These are phyloP conservation scores for Oncorhynchus nerka DNA, from an alignment of 2,113 vertebrate species.

Conservation along the genomic window DNA sequence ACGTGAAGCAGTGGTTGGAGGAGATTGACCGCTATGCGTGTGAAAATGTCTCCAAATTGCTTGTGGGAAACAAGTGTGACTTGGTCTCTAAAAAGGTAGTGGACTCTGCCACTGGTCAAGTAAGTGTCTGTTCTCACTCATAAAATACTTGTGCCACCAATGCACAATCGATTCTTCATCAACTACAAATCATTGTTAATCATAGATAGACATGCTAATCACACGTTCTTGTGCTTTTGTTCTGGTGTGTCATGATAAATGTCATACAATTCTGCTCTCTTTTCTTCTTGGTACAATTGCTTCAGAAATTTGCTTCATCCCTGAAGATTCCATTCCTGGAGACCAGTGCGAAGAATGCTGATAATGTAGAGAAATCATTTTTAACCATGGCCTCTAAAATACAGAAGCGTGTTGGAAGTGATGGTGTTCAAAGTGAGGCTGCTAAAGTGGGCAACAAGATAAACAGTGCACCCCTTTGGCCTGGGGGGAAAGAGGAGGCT, in stretches of 20 bases:
- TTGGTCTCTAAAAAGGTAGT: conserved; percentile 93
- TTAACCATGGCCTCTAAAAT: conserved; percentile 97
- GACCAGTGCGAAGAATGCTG: conserved; percentile 94
- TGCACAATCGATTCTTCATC: neutral
- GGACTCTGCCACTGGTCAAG: conserved; percentile 94
- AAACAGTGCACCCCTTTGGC: conserved; percentile 84
- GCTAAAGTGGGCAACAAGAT: conserved; percentile 77
- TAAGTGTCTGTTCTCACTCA: conserved; percentile 47
- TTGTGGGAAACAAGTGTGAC: conserved; percentile 97
- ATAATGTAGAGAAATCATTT: conserved; percentile 95
- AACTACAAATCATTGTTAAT: neutral
- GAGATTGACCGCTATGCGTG: conserved; percentile 97
- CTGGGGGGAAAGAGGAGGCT: conserved; percentile 59
- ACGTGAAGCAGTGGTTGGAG: conserved; percentile 95
- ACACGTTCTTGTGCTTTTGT: neutral
- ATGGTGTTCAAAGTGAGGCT: conserved; percentile 68
- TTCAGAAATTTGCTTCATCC: conserved; percentile 90
- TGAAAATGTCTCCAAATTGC: conserved; percentile 94
- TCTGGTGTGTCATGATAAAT: neutral
- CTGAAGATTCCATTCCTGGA: conserved; percentile 94
- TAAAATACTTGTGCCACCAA: neutral
- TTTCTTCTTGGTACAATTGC: neutral
- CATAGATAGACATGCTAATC: neutral
- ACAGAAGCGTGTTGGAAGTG: conserved; percentile 87
- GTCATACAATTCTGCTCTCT: neutral